phyloP scores from a whole-genome alignment of 2,888 invertebrate species.

The Watsonalla cultraria region DNA sequence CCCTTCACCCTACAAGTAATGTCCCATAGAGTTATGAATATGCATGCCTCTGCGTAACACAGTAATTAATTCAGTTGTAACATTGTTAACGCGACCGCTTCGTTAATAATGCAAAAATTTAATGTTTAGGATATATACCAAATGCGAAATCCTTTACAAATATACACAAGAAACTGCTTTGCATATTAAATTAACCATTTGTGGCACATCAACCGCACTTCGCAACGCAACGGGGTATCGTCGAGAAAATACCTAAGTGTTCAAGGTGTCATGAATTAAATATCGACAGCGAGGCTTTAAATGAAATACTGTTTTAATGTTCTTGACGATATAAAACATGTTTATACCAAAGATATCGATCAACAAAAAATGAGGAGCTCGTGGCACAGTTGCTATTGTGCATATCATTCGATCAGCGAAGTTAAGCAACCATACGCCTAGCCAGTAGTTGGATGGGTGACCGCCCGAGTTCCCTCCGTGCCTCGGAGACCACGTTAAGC shows the following conservation, averaged over 20 bases:
- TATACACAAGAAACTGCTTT: conserved; percentile 14
- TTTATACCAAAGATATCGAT: no score
- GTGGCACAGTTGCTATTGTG: no score
- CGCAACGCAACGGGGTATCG: conserved; percentile 6
- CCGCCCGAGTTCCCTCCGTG: no score
- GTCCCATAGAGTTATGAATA: not conserved
- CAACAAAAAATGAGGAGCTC: no score
- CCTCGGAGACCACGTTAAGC: no score
- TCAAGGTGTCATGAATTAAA: not conserved
- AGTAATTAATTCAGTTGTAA: not conserved
- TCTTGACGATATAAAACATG: not conserved
- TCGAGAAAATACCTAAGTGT: not conserved
- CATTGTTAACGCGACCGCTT: not conserved
- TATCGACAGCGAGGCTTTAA: not conserved
- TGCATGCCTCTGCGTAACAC: not conserved
- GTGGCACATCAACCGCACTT: conserved; percentile 2
- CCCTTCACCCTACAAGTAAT: not conserved
- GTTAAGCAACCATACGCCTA: no score
- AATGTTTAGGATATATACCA: conserved; percentile 3
- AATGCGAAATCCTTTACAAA: conserved; percentile 8
- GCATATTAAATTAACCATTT: conserved; percentile 20
- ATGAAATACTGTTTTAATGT: not conserved
- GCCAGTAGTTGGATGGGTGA: no score
- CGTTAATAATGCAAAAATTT: conserved; percentile 13
- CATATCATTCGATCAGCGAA: no score